A percentile compares a stretch with the other conserved stretches of the same genome.
Evolutionary conservation across 2,888 invertebrate genomes (phyloP).

Genomic region (Tipula vernalis): DNA sequence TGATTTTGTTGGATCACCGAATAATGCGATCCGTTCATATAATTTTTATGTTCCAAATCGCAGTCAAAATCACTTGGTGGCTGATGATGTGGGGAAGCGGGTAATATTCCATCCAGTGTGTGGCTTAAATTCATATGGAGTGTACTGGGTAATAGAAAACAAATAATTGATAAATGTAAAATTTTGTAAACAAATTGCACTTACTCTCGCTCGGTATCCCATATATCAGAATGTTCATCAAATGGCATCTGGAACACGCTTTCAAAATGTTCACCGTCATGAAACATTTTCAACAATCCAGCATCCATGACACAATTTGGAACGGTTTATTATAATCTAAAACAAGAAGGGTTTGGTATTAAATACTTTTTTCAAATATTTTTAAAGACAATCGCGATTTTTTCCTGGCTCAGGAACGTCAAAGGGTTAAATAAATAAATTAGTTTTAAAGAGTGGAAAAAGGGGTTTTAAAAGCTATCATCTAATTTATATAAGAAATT

Average conservation of each 20-base stretch:
- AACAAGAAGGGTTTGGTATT: background rate
- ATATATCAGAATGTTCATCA: conserved; percentile 26
- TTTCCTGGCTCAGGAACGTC: too few species aligned
- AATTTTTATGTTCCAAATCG: background rate
- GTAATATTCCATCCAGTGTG: conserved; percentile 32
- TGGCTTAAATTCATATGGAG: conserved; percentile 29
- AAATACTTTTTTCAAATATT: background rate
- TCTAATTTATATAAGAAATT: too few species aligned
- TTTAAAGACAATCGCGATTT: too few species aligned
- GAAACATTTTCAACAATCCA: conserved; percentile 30
- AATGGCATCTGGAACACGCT: conserved; percentile 27
- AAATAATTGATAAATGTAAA: too few species aligned
- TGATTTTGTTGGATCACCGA: background rate
- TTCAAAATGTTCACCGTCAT: conserved; percentile 34
- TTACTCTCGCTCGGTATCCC: conserved; percentile 30
- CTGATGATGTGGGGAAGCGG: conserved; percentile 22
- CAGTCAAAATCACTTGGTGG: background rate
- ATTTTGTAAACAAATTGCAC: conserved; percentile 14
- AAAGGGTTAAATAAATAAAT: too few species aligned
- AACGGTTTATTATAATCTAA: background rate
- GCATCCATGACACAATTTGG: conserved; percentile 28
- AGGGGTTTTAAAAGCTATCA: too few species aligned
- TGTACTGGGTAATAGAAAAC: conserved; percentile 16
- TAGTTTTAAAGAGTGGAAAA: too few species aligned
- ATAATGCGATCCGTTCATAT: background rate